Base-by-base conservation (phyloP, 2,797 vertebrate species). In the Miichthys miiuy region DNA sequence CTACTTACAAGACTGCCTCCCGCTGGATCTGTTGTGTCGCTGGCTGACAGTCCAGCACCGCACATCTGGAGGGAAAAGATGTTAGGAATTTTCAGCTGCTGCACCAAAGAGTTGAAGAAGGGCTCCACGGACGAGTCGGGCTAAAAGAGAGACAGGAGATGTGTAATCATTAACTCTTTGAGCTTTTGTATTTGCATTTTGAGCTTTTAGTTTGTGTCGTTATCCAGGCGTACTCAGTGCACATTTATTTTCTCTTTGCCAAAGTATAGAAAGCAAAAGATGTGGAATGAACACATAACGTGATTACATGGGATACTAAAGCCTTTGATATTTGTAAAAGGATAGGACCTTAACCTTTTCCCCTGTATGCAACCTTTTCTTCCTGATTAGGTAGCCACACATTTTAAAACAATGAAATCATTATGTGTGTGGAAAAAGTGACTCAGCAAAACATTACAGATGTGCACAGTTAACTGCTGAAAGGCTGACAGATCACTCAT, bases 21-120 rank as follows among this genome's bases (percentile, higher is more conserved):
- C 58, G 95, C 93, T 69, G 94, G 93, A 90, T 96, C 96, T 0
- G 51, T 67, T 0, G 91, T 66, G 81, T 88, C 93, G 87, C 95
- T 93, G 71, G 95, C 93, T 1, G 96, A 95, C 81, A 96, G 75
- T 72, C 97, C 96, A 25, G 96, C 95, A 1, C 98, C 98, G 4
- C 98, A 99, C 98, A 99, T 99, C 94, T 99, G 98, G 88, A 99
- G 96, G 87, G 98, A 99, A 90, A 99, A 99, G 42, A 98, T 62
- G 77, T 99, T 89, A 9, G 97, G 96, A 67, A 99, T 97, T 62
- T 93, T 92, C 6, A 96, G 95, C 90, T 98, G 96, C 5, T 80
- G 89, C 90, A 99, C 97, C 41, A 98, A 76, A 2, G 98, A 98
- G 84, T 98, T 96, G 76, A 99, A 99, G 94, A 99, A 99, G 0